These are phyloP conservation scores for Pyrrhosoma nymphula DNA, from an alignment of 2,888 invertebrate species.

Conservation along the genomic window DNA sequence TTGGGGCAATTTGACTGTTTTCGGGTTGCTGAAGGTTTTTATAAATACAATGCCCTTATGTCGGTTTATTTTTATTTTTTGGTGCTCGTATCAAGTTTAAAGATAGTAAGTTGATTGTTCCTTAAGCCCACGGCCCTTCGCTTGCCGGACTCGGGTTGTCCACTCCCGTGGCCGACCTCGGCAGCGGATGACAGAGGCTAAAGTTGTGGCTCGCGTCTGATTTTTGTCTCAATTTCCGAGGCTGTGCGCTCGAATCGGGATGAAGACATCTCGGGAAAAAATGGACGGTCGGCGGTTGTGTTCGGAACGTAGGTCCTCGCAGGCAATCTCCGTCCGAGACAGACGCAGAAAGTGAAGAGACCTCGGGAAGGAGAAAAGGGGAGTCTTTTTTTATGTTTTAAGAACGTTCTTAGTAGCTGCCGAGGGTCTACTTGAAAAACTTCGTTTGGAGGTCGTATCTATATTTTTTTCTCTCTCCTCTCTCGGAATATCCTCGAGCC, in stretches of 20 bases:
- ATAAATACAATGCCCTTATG: no score
- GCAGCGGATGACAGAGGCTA: not conserved
- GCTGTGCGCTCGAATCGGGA: not conserved
- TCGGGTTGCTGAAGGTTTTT: no score
- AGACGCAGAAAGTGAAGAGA: slow-evolving; percentile 12
- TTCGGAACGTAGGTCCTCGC: not conserved
- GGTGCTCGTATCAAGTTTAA: no score
- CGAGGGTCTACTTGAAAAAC: not conserved
- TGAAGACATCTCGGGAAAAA: not conserved
- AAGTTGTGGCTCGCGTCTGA: not conserved
- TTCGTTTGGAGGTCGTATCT: not conserved
- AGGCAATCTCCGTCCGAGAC: not conserved
- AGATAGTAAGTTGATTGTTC: no score
- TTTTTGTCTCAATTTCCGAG: not conserved
- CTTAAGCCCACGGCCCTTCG: no score
- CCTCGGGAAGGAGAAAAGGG: no score
- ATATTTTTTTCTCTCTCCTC: not conserved
- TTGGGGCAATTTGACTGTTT: no score
- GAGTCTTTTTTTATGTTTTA: not conserved
- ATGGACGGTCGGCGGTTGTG: no score
- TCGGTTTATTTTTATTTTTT: no score
- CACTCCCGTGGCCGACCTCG: not conserved
- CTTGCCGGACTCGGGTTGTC: no score
- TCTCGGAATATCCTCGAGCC: not conserved
- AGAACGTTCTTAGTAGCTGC: not conserved